phyloP scores from a whole-genome alignment of 2,113 vertebrate genomes.

The Lutjanus erythropterus region DNA sequence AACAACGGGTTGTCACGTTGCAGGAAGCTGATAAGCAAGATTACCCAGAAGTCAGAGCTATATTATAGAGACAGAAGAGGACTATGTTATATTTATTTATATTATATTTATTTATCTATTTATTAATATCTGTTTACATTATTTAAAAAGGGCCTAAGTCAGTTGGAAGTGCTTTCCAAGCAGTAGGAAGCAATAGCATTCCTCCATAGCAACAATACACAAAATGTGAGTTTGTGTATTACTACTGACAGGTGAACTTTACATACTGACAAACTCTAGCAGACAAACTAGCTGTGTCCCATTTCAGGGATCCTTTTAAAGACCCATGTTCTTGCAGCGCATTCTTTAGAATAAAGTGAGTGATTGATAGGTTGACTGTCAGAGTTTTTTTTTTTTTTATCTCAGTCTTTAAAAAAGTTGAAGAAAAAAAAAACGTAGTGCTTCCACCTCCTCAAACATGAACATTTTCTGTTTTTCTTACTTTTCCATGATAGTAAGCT shows the following conservation, averaged over 20 bases:
- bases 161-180: background rate
- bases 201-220: background rate
- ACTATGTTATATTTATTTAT: no score
- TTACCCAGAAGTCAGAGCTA: no score
- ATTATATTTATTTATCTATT: no score
- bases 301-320: background rate
- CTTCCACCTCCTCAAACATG: background rate
- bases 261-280: background rate
- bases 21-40: no score
- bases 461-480: background rate
- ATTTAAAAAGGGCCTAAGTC: no score
- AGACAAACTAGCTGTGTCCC: background rate
- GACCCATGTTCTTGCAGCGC: background rate
- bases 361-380: no score
- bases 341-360: background rate
- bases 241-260: background rate
- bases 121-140: no score
- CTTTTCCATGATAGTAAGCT: background rate
- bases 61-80: no score
- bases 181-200: no score
- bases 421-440: background rate
- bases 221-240: background rate
- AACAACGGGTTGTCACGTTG: no score
- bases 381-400: no score
- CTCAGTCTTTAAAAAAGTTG: no score